Base-by-base conservation (phyloP, 1,140 invertebrate genomes). In the Leptinotarsa texana region DNA sequence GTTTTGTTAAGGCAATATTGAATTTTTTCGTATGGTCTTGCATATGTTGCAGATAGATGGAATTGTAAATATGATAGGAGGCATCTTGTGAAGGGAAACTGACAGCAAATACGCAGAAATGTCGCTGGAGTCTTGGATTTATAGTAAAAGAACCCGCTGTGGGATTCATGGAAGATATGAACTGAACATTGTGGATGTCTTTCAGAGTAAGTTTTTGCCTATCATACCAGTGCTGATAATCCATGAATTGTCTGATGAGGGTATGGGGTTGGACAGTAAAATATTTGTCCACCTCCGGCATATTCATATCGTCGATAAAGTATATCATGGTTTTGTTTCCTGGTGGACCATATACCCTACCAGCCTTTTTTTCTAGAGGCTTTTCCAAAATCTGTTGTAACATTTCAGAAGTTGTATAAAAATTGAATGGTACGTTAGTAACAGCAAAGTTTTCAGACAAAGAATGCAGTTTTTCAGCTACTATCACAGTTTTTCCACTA, bases 221-320 rank as follows among this genome's bases (percentile, higher is more conserved):
- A 84, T 98, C 96, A 80, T 94, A 94, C 96, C 96, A 98, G 85
- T 98, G 97, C 75, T 90, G 90, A 83, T 98, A 98, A 87, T 98
- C 95, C 88, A 99, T 92, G 83, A 96, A 95, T 84, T 99, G 96
- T 17, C 96, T 88, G 76, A 98, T 94, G 1, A 98, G 88, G 0
- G 96, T 98, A 83, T 98, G 96, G 0, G 96, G 95, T 83, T 98
- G 96, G 2, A 98, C 96, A 0, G 97, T 98, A 65, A 95, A 96
- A 82, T 98, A 98, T 72, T 90, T 90, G 87, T 98, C 97, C 3
- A 98, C 95, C 89, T 97, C 95, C 8, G 96, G 96, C 96, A 98
- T 98, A 86, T 98, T 99, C 89, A 98, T 91, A 83, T 99, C 97
- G 84, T 98, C 97, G 71, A 98, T 92, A 83, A 98, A 98, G 85